Base-by-base conservation (phyloP, 1,140 invertebrate species). In the Ooceraea biroi region DNA sequence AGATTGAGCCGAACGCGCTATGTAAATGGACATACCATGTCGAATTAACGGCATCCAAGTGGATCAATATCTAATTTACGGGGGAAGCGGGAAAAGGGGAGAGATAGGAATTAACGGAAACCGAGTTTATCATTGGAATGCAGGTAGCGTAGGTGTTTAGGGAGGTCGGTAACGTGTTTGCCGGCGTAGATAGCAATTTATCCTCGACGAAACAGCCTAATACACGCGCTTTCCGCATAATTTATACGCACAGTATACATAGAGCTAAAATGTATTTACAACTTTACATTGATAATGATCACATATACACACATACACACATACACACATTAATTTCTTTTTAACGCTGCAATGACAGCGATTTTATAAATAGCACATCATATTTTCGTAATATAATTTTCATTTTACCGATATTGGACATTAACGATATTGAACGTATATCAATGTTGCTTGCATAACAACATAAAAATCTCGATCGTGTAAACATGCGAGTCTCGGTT, bases 11-110 rank as follows among this genome's bases (percentile, higher is more conserved):
- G 22, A 60, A 61, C 14, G 22, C 36, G 44, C 58, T 76, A 61
- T 61, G 71, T 82, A 82, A 82, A 82, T 76, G 80, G 30, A 74
- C 44, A n/a, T 76, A 61, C 27, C 78, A 22, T 68, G 50, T 80
- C 50, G 55, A 82, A 82, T 82, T 82, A 74, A 82, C 30, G 17
- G 46, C 55, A 41, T 55, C 44, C 78, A 36, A 74, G 22, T 80
- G 65, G 41, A 82, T 82, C 76, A 80, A 80, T 80, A 71, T 80
- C 65, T 58, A 80, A 80, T 80, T 80, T 71, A 58, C 50, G 5
- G 36, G n/a, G 19, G 50, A 55, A 10, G 14, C 30, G 30, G 25
- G 36, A 36, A 36, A 77, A 55, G 52, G 60, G 46, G 46, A 52
- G 46, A 36, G 60, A 11, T 41, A 12, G 61, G 30, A 58, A 71